Evolutionary conservation across 2,888 invertebrate species (phyloP).

Genomic region (Rotaria socialis): DNA sequence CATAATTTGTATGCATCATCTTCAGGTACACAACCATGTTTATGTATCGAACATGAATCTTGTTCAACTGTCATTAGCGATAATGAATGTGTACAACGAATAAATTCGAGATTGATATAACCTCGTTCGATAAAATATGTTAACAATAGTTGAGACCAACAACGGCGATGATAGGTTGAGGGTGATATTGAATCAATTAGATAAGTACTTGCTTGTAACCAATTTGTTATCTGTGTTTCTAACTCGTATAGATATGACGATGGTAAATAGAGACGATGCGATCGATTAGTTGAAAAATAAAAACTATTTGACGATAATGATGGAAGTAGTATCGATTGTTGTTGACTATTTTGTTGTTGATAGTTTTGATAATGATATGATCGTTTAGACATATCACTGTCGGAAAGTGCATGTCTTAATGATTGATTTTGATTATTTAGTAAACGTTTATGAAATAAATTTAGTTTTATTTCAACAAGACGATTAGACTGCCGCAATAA

Average conservation of each 20-base stretch:
- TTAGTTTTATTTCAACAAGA: conserved; percentile 14
- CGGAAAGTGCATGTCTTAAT: conserved; percentile 14
- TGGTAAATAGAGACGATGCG: conserved; percentile 20
- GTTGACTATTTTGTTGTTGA: background rate
- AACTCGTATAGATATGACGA: background rate
- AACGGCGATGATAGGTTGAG: background rate
- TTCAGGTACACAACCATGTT: conserved; percentile 28
- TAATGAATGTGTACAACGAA: background rate
- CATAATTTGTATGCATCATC: conserved; percentile 1
- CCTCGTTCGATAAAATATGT: conserved; percentile 16
- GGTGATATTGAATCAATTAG: background rate
- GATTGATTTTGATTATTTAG: background rate
- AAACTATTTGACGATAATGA: background rate
- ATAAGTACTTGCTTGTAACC: conserved; percentile 10
- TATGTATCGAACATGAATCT: background rate
- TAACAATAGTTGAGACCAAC: conserved; percentile 8
- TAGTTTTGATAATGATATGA: background rate
- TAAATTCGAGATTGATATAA: conserved; percentile 9
- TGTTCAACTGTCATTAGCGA: background rate
- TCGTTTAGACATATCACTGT: conserved; percentile 28
- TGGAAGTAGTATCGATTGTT: background rate
- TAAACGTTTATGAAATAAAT: background rate
- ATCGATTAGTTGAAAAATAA: conserved; percentile 1
- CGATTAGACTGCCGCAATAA: conserved; percentile 8
- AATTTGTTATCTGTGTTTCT: conserved; percentile 11